phyloP scores from a whole-genome alignment of 2,888 invertebrate species.

The Caenorhabditis doughertyi region DNA sequence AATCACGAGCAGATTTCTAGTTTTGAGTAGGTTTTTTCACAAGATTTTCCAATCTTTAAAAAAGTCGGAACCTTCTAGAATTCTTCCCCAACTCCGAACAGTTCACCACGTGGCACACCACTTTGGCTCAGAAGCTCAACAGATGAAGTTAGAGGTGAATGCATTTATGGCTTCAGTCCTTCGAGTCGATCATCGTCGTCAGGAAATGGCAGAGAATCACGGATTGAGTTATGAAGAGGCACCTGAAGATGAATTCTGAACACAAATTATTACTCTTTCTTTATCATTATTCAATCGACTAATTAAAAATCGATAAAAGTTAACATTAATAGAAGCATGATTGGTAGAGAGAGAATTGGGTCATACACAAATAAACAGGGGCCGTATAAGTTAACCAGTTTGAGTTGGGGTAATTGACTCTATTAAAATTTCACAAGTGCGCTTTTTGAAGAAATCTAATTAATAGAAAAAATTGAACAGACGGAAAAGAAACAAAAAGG shows the following conservation, averaged over 20 bases:
- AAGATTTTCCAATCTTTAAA: not conserved
- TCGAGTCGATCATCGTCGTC: not conserved
- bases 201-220: conserved; percentile 17
- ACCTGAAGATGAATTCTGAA: conserved; percentile 18
- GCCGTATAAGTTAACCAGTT: conserved; percentile 5
- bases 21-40: conserved; percentile 51
- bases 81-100: conserved; percentile 30
- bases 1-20: conserved; percentile 62
- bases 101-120: conserved; percentile 58
- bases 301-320: not conserved
- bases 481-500: not conserved
- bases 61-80: not conserved
- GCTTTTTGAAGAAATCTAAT: too few species aligned
- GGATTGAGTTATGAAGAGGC: conserved; percentile 13
- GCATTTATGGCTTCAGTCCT: conserved; percentile 48
- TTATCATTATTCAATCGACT: not conserved
- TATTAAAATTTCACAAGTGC: too few species aligned
- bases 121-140: conserved; percentile 53
- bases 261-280: too few species aligned
- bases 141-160: conserved; percentile 55
- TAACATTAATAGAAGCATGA: not conserved
- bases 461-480: too few species aligned
- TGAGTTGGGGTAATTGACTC: not conserved
- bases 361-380: conserved; percentile 12
- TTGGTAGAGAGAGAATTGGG: not conserved